Evolutionary conservation across 2,888 invertebrate species (phyloP).

Genomic region (Melanchra persicariae): DNA sequence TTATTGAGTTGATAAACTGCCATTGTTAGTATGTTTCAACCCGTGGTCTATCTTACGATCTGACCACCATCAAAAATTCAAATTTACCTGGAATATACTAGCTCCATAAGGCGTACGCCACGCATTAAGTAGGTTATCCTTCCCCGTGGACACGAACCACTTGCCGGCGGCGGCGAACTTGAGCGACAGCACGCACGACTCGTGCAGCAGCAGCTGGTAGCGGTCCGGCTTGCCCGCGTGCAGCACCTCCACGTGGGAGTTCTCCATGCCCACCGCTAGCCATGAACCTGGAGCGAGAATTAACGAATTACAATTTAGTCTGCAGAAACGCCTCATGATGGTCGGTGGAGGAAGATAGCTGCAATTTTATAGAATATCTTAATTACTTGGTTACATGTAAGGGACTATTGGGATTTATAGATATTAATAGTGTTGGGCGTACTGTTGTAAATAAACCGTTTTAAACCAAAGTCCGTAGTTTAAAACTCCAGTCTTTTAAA

Average conservation of each 20-base stretch:
- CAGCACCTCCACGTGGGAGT: constrained; percentile 98
- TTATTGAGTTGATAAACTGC: background rate
- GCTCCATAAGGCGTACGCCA: constrained; percentile 99
- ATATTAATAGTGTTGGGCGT: too few species aligned
- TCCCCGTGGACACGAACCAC: constrained; percentile 99
- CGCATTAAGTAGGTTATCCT: constrained; percentile 99
- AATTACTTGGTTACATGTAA: too few species aligned
- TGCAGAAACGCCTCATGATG: background rate
- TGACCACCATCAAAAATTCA: background rate
- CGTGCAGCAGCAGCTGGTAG: constrained; percentile 98
- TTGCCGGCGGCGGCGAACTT: constrained; percentile 99
- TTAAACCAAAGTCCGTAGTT: too few species aligned
- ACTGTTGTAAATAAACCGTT: too few species aligned
- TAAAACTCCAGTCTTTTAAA: too few species aligned
- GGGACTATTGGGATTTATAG: too few species aligned
- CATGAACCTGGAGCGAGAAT: constrained; percentile 93
- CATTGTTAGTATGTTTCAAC: too few species aligned
- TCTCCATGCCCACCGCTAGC: constrained; percentile 99
- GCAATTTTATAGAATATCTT: too few species aligned
- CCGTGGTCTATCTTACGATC: background rate
- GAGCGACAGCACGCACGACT: constrained; percentile 98
- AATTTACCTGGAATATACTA: constrained; percentile 97
- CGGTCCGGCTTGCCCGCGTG: constrained; percentile 97
- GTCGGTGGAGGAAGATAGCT: too few species aligned
- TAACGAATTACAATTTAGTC: background rate